Evolutionary conservation across 2,113 vertebrate genomes (phyloP), one percentile per base, ranked within the genome.

Genomic region (Neoarius graeffei): DNA sequence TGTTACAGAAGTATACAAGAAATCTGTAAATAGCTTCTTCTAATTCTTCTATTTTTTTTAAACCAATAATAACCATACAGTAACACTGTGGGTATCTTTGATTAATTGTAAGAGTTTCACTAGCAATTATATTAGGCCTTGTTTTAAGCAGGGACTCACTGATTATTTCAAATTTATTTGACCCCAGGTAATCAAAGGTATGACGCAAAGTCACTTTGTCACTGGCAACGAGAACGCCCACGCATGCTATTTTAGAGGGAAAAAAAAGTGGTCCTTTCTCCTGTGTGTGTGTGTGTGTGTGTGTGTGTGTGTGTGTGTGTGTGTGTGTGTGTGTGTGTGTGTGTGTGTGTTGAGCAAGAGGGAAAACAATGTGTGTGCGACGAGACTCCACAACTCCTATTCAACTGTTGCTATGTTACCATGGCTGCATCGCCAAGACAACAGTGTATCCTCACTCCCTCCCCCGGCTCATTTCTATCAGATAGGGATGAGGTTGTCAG

Each of bases 401-500:
- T 85, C 90, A 96, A 93, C 92, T 90, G 94, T 93, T 94, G 91
- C 94, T 91, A 56, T 10, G 94, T 95, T 35, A 89, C 92, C 90
- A 87, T 91, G 87, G 86, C 91, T 91, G 92, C 91, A 92, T 93
- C 93, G 94, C 93, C 93, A 93, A 93, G 94, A 95, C 92, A 93
- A 92, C 93, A 86, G 92, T 91, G 91, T 86, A 89, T 85, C 87
- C 86, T 35, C 84, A 81, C 88, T 89, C 14, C 84, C 89, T 87
- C 87, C 90, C 88, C 88, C 90, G 91, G 79, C 86, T 88, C 89
- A 88, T 87, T 85, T 82, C 86, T 86, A 77, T 83, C 54, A 87
- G 86, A 85, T 89, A 86, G 73, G 76, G 88, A 83, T 79, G 82
- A 84, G 84, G 83, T 87, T 89, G 82, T 87, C 87, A 90, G 82